Conservation (phyloP, 2,888 invertebrate species). For the Cheilosia impressa region DNA sequence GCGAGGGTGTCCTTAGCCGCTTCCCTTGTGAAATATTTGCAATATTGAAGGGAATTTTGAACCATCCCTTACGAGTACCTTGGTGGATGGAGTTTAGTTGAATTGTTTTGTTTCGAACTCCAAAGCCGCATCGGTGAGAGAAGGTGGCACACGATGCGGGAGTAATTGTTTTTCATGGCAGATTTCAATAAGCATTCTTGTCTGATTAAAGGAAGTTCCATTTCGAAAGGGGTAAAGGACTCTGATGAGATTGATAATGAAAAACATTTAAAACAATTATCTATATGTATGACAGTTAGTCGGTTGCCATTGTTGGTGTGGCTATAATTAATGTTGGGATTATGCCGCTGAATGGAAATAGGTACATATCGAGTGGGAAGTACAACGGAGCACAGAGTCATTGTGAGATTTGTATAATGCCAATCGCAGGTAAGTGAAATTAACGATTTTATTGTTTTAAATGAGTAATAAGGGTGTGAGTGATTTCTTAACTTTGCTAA, state of each 20-base stretch:
- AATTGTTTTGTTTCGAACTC: slow-evolving; percentile 62
- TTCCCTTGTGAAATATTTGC: slow-evolving; percentile 56
- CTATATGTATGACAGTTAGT: slow-evolving; percentile 18
- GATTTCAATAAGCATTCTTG: slow-evolving; percentile 62
- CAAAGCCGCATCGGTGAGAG: slow-evolving; percentile 9
- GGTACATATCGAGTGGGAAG: slow-evolving; percentile 2
- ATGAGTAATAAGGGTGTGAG: too few species aligned
- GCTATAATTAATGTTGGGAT: slow-evolving; percentile 22
- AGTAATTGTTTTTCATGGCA: slow-evolving; percentile 42
- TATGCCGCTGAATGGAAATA: slow-evolving; percentile 7
- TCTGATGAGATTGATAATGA: slow-evolving; percentile 47
- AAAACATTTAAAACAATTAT: slow-evolving; percentile 58
- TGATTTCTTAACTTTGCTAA: too few species aligned
- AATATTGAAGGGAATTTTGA: slow-evolving; percentile 40
- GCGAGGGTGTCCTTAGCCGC: slow-evolving; percentile 51
- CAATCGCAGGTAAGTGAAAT: slow-evolving; percentile 25
- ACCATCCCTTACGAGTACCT: slow-evolving; percentile 12
- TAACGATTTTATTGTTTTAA: background rate
- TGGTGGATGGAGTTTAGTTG: slow-evolving; percentile 25
- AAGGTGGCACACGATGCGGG: slow-evolving; percentile 24
- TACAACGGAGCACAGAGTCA: slow-evolving; percentile 17
- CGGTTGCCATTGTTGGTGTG: slow-evolving; percentile 3
- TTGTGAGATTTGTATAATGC: background rate
- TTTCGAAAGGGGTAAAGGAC: slow-evolving; percentile 9
- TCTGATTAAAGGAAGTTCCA: slow-evolving; percentile 52